Percentiles rank a stretch among this genome's conserved stretches.
These are phyloP conservation scores for Jordanella pulchra DNA, from an alignment of 2,797 vertebrate genomes.

Conservation along the genomic window DNA sequence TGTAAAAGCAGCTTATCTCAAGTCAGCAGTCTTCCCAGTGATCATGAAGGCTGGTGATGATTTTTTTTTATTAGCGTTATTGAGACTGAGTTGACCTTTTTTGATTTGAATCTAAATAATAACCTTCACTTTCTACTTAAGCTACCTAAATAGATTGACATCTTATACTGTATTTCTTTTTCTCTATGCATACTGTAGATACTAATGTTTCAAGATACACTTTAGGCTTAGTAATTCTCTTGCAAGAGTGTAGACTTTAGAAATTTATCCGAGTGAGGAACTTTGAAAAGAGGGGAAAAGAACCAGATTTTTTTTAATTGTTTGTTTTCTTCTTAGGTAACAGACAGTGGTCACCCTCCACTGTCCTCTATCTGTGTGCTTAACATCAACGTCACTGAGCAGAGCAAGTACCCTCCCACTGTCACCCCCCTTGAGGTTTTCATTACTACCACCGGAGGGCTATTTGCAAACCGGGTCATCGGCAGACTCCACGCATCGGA, in stretches of 20 bases:
- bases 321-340: conserved; percentile 80
- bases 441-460: conserved; percentile 82
- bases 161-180: background rate
- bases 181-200: background rate
- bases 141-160: background rate
- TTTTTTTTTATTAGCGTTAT: too few species aligned
- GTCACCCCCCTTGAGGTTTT: conserved; percentile 92
- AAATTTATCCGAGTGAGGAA: background rate
- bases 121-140: background rate
- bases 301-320: background rate
- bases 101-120: too few species aligned
- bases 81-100: too few species aligned
- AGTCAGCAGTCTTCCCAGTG: background rate
- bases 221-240: background rate
- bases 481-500: conserved; percentile 93
- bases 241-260: background rate
- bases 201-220: background rate
- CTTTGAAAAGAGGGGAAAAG: background rate
- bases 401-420: conserved; percentile 88
- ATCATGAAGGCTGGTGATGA: background rate
- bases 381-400: conserved; percentile 88
- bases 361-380: conserved; percentile 91
- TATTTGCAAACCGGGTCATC: conserved; percentile 85
- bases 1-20: too few species aligned
- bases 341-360: conserved; percentile 89